These are phyloP conservation scores for Ephydatia muelleri DNA, from an alignment of 37 sponge, comb jelly and placozoan genomes.

Conservation along the genomic window DNA sequence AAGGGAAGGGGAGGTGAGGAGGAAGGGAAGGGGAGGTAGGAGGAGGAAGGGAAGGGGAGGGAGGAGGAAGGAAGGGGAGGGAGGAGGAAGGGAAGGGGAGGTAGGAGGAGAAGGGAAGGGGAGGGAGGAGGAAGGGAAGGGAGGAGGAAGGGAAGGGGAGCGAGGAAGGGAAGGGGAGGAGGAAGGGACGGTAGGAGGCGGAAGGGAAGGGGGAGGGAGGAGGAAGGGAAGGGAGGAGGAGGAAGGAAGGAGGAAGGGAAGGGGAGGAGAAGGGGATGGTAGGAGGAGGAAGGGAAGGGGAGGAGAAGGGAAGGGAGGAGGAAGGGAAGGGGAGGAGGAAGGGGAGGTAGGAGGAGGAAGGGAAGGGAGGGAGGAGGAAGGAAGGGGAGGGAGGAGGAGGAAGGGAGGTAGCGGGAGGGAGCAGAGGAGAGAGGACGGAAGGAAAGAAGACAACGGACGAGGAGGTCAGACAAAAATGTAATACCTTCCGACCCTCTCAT, in stretches of 20 bases:
- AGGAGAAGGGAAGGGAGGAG: background rate
- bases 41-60: background rate
- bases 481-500: background rate
- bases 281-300: background rate
- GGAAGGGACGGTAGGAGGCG: background rate
- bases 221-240: constrained; percentile 8
- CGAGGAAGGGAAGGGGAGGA: too few relatives aligned
- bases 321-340: background rate
- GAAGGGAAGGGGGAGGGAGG: background rate
- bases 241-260: background rate
- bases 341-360: background rate
- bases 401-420: background rate
- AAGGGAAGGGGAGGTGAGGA: too few relatives aligned
- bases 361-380: background rate
- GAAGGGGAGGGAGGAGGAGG: background rate
- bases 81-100: too few relatives aligned
- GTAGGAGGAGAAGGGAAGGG: background rate
- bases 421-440: background rate
- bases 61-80: too few relatives aligned
- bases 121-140: background rate
- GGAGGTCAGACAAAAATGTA: too few relatives aligned
- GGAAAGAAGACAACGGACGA: too few relatives aligned
- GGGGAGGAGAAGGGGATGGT: background rate
- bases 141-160: too few relatives aligned
- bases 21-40: background rate